Percentiles rank a stretch among this genome's conserved stretches.
phyloP scores from a whole-genome alignment of 2,113 vertebrate genomes.

The Hymenochirus boettgeri region DNA sequence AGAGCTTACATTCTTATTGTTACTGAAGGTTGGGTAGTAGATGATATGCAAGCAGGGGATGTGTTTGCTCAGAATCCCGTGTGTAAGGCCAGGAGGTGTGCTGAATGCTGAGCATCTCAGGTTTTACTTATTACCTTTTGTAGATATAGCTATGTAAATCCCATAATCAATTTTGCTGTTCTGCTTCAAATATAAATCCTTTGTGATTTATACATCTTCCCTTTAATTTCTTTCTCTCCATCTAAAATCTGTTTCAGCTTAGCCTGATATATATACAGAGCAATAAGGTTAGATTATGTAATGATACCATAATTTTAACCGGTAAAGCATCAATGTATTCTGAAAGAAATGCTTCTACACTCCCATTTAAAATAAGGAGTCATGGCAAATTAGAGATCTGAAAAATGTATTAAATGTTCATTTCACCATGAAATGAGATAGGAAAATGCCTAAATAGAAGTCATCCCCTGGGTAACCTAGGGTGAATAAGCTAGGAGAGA shows the following conservation, averaged over 20 bases:
- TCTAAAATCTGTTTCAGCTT: not conserved
- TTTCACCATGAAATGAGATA: slow-evolving; percentile 71
- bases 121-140: too few species aligned
- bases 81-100: too few species aligned
- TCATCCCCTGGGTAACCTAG: slow-evolving; percentile 50
- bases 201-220: too few species aligned
- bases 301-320: not conserved
- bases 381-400: slow-evolving; percentile 63
- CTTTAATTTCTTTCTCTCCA: too few species aligned
- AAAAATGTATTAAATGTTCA: slow-evolving; percentile 62
- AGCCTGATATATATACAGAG: not conserved
- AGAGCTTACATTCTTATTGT: too few species aligned
- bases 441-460: slow-evolving; percentile 61
- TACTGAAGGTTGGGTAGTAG: too few species aligned
- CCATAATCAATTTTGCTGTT: too few species aligned
- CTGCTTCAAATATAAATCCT: too few species aligned
- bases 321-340: not conserved
- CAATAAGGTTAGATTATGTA: not conserved
- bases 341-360: not conserved
- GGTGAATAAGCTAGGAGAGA: slow-evolving; percentile 23
- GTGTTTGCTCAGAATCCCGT: too few species aligned
- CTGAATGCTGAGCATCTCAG: too few species aligned
- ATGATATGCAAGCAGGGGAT: too few species aligned
- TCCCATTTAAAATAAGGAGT: slow-evolving; percentile 48
- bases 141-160: too few species aligned